Evolutionary conservation across 2,888 invertebrate species (phyloP).

Genomic region (Papilio elwesi): DNA sequence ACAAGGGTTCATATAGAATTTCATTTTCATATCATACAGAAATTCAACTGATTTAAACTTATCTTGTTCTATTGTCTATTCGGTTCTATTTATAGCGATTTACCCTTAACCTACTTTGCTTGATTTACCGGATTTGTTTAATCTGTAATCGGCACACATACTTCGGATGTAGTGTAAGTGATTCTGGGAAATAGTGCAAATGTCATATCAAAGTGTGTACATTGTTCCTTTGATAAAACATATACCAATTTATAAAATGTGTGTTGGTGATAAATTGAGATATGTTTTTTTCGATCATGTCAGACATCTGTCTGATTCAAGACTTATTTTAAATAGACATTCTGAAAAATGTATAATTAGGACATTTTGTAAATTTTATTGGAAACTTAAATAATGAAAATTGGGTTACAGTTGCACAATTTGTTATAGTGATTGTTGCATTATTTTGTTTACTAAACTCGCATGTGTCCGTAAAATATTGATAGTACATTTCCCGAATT

Average conservation of each 20-base stretch:
- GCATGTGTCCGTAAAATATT: background rate
- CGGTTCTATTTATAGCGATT: constrained; percentile 5
- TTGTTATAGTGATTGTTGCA: background rate
- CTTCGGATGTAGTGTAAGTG: constrained; percentile 10
- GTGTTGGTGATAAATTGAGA: too few relatives aligned
- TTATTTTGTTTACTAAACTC: constrained; percentile 11
- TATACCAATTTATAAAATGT: too few relatives aligned
- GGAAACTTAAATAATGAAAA: too few relatives aligned
- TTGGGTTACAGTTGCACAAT: too few relatives aligned
- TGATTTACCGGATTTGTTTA: constrained; percentile 2
- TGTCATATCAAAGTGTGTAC: background rate
- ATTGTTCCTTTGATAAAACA: background rate
- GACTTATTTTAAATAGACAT: too few relatives aligned
- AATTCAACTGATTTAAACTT: too few relatives aligned
- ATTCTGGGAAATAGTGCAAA: constrained; percentile 18
- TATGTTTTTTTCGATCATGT: too few relatives aligned
- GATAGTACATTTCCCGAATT: constrained; percentile 1
- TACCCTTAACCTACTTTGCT: constrained; percentile 5
- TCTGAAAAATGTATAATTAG: too few relatives aligned
- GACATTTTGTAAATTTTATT: too few relatives aligned
- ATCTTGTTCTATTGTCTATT: background rate
- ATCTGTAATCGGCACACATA: constrained; percentile 12
- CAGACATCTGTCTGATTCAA: too few relatives aligned
- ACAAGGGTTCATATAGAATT: too few relatives aligned
- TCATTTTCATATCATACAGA: too few relatives aligned